Evolutionary conservation across 1,140 invertebrate genomes (phyloP).

Genomic region (Drosophila ogumai): DNA sequence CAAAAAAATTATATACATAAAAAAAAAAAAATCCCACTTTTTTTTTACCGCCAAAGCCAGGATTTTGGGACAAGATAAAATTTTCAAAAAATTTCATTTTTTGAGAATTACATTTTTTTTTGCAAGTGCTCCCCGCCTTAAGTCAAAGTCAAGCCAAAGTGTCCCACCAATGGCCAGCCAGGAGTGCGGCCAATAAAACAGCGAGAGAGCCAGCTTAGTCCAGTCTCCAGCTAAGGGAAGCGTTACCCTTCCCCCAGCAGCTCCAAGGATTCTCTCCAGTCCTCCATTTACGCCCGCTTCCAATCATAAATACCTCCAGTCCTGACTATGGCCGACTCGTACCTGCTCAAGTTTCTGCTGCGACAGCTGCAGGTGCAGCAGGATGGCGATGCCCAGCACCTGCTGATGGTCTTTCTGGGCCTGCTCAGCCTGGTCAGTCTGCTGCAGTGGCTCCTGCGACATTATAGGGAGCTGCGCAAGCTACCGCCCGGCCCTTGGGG

Average conservation of each 20-base stretch:
- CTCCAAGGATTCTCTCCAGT: not conserved
- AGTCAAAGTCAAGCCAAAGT: constrained; percentile 5
- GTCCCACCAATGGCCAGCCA: constrained; percentile 12
- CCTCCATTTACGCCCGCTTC: too few relatives aligned
- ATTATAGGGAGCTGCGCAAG: constrained; percentile 86
- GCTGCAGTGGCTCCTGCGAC: constrained; percentile 86
- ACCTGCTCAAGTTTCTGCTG: constrained; percentile 77
- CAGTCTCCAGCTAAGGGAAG: too few relatives aligned
- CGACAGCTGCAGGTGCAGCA: constrained; percentile 72
- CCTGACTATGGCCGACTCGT: constrained; percentile 71
- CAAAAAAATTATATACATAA: not conserved
- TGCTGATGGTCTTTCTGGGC: constrained; percentile 86
- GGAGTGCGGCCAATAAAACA: not conserved
- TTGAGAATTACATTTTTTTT: not conserved
- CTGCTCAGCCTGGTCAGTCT: constrained; percentile 85
- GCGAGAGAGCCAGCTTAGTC: not conserved
- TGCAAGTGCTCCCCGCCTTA: constrained; percentile 3
- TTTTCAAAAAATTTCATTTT: not conserved
- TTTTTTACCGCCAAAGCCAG: not conserved
- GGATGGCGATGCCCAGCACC: constrained; percentile 72
- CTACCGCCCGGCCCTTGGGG: constrained; percentile 95
- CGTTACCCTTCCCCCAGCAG: too few relatives aligned
- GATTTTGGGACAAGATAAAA: not conserved
- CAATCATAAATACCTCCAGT: not conserved
- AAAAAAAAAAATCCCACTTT: not conserved